Conservation (phyloP, 2,888 invertebrate genomes). For the Hedychridium roseum region DNA sequence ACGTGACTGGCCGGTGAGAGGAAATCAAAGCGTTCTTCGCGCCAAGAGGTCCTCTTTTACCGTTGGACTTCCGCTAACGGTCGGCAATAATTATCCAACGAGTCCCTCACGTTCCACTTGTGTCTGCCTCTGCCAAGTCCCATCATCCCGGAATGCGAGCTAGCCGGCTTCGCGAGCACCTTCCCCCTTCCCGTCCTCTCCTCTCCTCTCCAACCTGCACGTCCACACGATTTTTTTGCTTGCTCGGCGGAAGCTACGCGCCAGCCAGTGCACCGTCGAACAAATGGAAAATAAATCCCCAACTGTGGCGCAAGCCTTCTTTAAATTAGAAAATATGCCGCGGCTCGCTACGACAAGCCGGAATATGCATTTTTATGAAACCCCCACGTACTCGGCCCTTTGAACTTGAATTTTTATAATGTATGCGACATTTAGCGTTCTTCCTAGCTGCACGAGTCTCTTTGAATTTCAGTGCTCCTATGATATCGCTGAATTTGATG, state of each 20-base stretch:
- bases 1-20: no score
- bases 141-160: conserved; percentile 25
- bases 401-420: background rate
- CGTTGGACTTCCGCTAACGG: conserved; percentile 15
- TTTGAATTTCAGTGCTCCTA: no score
- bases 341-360: no score
- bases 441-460: background rate
- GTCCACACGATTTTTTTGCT: conserved; percentile 5
- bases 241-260: background rate
- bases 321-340: no score
- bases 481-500: no score
- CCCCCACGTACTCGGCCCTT: background rate
- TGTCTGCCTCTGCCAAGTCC: conserved; percentile 36
- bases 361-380: conserved; percentile 10
- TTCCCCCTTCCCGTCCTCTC: conserved; percentile 9
- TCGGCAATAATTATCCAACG: conserved; percentile 41
- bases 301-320: no score
- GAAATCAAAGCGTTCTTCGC: no score
- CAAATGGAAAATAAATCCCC: conserved; percentile 1
- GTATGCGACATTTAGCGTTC: background rate
- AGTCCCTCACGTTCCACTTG: conserved; percentile 41
- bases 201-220: conserved; percentile 9
- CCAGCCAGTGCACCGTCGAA: conserved; percentile 2
- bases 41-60: conserved; percentile 26
- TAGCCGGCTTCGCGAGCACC: conserved; percentile 9